A percentile compares a stretch with the other conserved stretches of the same genome.
These are phyloP conservation scores for Linyphia triangularis DNA, from an alignment of 2,888 invertebrate genomes.

Conservation along the genomic window DNA sequence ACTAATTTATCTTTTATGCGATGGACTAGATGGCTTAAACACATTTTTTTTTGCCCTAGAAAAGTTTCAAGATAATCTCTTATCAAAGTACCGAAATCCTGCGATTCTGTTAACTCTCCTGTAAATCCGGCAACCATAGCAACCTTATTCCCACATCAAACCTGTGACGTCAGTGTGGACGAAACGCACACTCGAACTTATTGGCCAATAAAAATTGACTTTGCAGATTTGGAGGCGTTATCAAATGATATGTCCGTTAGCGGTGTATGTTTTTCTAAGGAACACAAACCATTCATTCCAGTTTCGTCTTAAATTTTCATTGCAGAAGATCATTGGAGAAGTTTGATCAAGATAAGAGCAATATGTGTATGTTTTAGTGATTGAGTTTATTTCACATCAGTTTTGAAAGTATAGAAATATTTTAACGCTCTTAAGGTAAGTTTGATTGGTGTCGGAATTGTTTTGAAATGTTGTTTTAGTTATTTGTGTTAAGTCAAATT, in stretches of 20 bases:
- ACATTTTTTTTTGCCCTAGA: neutral
- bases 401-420: neutral
- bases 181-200: slow-evolving; percentile 48
- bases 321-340: slow-evolving; percentile 5
- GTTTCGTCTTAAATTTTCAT: slow-evolving; percentile 17
- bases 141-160: slow-evolving; percentile 39
- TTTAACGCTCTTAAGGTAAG: neutral
- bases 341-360: slow-evolving; percentile 3
- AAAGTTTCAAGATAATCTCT: slow-evolving; percentile 32
- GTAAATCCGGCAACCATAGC: slow-evolving; percentile 40
- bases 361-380: slow-evolving; percentile 16
- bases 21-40: too few species aligned
- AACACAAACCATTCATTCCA: neutral
- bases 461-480: too few species aligned
- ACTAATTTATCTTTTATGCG: neutral
- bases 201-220: slow-evolving; percentile 37
- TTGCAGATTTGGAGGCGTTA: slow-evolving; percentile 56
- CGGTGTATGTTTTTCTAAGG: slow-evolving; percentile 26
- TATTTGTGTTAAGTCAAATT: too few species aligned
- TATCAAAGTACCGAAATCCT: slow-evolving; percentile 6
- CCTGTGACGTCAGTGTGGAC: slow-evolving; percentile 50
- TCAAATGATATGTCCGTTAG: slow-evolving; percentile 38
- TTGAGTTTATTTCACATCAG: neutral
- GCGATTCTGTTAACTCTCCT: slow-evolving; percentile 6
- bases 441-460: neutral